Evolutionary conservation across 2,797 vertebrate genomes (phyloP).

Genomic region (Gobionotothen gibberifrons): DNA sequence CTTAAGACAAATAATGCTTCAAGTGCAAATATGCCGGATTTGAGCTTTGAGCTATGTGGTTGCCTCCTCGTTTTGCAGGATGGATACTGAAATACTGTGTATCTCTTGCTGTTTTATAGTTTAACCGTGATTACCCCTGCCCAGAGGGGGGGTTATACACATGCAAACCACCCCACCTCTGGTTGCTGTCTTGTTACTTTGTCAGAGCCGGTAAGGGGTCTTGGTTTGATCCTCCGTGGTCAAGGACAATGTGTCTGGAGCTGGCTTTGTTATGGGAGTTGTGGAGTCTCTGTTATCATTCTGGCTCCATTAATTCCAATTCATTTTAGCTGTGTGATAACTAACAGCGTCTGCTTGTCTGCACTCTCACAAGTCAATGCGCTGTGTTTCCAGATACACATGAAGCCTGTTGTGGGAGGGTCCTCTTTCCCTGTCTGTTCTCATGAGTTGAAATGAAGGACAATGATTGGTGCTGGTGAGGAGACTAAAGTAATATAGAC

Average conservation of each 20-base stretch:
- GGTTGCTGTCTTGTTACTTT: constrained; percentile 34
- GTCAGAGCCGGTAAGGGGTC: constrained; percentile 49
- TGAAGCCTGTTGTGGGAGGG: constrained; percentile 63
- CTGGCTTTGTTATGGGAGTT: constrained; percentile 82
- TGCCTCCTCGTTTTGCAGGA: constrained; percentile 7
- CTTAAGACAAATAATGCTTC: too few relatives aligned
- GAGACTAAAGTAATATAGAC: constrained; percentile 8
- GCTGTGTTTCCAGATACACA: constrained; percentile 73
- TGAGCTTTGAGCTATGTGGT: not conserved
- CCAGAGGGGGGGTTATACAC: constrained; percentile 10
- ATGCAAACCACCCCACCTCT: constrained; percentile 17
- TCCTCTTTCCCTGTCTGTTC: constrained; percentile 54
- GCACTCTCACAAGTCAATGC: constrained; percentile 72
- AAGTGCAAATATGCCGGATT: too few relatives aligned
- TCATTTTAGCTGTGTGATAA: constrained; percentile 83
- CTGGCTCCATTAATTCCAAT: constrained; percentile 80
- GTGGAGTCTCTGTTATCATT: constrained; percentile 84
- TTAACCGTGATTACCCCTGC: not conserved
- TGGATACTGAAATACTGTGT: not conserved
- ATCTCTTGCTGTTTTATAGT: constrained; percentile 22
- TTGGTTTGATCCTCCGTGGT: constrained; percentile 70
- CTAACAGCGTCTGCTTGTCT: constrained; percentile 83
- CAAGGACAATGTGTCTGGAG: constrained; percentile 82
- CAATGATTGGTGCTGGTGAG: constrained; percentile 19
- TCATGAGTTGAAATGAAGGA: constrained; percentile 61